These are phyloP conservation scores for Chrysaora quinquecirrha DNA, from an alignment of 30 jellyfish, hydroid and myxozoan species.

Conservation along the genomic window DNA sequence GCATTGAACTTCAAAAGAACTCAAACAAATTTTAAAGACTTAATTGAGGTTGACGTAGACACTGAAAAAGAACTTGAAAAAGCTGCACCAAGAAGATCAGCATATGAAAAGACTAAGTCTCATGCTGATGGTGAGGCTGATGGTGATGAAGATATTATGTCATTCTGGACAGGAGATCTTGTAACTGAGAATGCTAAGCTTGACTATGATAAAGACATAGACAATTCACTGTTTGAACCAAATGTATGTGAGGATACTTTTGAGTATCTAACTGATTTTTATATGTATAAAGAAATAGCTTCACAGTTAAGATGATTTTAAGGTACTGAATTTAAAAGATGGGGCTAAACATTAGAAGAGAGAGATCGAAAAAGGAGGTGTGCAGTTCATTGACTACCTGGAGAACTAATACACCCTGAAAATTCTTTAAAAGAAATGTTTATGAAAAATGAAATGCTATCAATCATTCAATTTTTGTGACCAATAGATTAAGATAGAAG, in stretches of 20 bases:
- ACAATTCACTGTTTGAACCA: slow-evolving; percentile 34
- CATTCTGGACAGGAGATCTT: slow-evolving; percentile 67
- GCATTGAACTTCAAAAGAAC: slow-evolving; percentile 66
- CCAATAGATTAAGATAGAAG: too few species aligned
- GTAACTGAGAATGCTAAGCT: slow-evolving; percentile 59
- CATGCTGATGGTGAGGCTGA: background rate
- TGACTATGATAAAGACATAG: slow-evolving; percentile 49
- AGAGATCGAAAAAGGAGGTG: too few species aligned
- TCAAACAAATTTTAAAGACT: slow-evolving; percentile 16
- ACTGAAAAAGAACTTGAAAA: slow-evolving; percentile 17
- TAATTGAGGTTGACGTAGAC: slow-evolving; percentile 49
- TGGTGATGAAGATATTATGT: slow-evolving; percentile 28
- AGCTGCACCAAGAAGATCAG: slow-evolving; percentile 54
- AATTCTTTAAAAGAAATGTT: too few species aligned
- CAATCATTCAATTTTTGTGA: too few species aligned
- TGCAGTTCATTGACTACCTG: too few species aligned
- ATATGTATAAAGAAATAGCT: slow-evolving; percentile 42
- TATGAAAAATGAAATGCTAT: too few species aligned
- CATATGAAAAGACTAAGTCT: background rate
- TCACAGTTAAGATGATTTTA: slow-evolving; percentile 49
- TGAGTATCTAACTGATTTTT: slow-evolving; percentile 44
- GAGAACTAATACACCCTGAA: too few species aligned
- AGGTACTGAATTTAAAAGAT: too few species aligned
- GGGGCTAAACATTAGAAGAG: too few species aligned
- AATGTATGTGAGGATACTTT: slow-evolving; percentile 1